Evolutionary conservation across 2,888 invertebrate genomes (phyloP), one percentile per base, ranked within the genome.

Genomic region (Rhagonycha fulva): DNA sequence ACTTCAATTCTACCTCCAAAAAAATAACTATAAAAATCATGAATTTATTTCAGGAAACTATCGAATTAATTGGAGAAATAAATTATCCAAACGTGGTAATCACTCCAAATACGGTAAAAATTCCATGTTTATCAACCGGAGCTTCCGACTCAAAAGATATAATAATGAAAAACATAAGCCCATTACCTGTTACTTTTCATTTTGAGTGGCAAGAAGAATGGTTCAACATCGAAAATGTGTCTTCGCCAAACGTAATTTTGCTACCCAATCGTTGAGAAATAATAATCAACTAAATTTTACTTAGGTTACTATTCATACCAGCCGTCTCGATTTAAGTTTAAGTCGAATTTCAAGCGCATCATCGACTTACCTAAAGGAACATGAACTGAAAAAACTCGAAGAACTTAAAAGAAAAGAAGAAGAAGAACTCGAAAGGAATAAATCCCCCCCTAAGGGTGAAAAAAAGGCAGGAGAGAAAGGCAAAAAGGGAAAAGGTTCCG

Each of bases 81-180:
- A 92, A 93, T 86, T 94, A 91, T 84, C 94, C 94, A 0, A 93
- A 93, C 82, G 84, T 94, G 69, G 88, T 88, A 62, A 87, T 93
- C 72, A 84, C 89, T 77, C 89, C 92, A 62, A 88, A 88, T 12
- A 85, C 87, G 76, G 85, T 93, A 4, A 90, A 92, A 84, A 93
- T 94, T 83, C 90, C 90, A 68, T 92, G 92, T 83, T 88, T 93
- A 78, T 85, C 89, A 30, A 84, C 89, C 77, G 89, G 89, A 71
- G 89, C 88, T 1, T 88, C 87, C 61, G 86, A 85, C 0, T 88
- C 88, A 12, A 83, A 87, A 77, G 87, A 86, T 76, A 82, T 92
- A 30, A 87, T 88, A 74, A 83, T 92, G 69, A 88, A 87, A 66
- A 92, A 92, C 83, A 86, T 87, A 80, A 89, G 91, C 70, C 89